Evolutionary conservation across 1,140 invertebrate species (phyloP), one percentile per base, ranked within the genome.

Genomic region (Brachionus sp.): DNA sequence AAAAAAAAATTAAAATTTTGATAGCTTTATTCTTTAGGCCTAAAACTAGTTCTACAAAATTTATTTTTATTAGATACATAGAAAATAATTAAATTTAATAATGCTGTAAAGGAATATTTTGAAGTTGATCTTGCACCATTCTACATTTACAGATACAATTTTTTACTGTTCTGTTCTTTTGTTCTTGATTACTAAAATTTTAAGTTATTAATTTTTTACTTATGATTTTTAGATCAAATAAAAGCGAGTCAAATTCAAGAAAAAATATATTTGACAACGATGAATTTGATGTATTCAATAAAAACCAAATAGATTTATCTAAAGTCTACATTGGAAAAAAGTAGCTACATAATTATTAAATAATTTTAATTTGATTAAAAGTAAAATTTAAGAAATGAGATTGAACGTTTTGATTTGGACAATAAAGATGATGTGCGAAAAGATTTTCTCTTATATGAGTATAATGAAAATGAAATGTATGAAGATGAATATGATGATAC

Each of bases 401-500:
- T 25, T 1, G 77, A 62, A 42, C 62, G 42, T 4, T 80, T 80
- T 80, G 77, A 80, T 62, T 62, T 66, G 16, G 35, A 57, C 25
- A 62, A 80, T 39, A 62, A 66, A 64, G 77, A 62, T 9, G 50
- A 80, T 66, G 39, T 75, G 6, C 10, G 70, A 12, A 9, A 16
- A 10, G 70, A 75, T 25, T 75, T 62, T 78, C 10, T n/a, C 12
- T 13, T 53, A 0, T 62, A 78, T 25, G 77, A 78, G 19, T 78
- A 19, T n/a, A 53, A 35, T 13, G 46, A 78, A 53, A 42, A 53
- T 62, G 77, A 78, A n/a, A 19, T 37, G 9, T 78, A 78, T 53
- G 77, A 80, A 44, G 77, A 80, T 80, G 77, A 80, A 42, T 80
- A 80, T 29, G 77, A 80, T 66, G 77, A 80, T 33, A 80, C 77